Base-by-base conservation (phyloP, 2,888 invertebrate species). In the Silvanus unidentatus region DNA sequence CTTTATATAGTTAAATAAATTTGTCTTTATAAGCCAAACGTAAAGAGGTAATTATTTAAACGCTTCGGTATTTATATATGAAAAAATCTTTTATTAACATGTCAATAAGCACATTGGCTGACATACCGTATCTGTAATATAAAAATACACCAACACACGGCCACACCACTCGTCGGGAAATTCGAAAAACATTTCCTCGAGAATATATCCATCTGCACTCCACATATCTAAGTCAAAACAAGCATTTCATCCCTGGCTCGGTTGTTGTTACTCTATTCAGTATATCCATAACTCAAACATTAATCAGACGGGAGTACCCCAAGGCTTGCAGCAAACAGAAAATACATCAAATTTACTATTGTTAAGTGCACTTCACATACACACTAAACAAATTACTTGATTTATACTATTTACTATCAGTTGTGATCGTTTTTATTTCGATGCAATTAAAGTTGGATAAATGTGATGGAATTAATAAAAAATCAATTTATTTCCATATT, bases 191-290 rank as follows among this genome's bases (percentile, higher is more conserved):
- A 45, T 52, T 55, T 56, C 51, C 55, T 55, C 41, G 3, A 43
- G 42, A 27, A 56, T 64, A 58, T 57, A 63, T 65, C 64, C 57
- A 57, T 63, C 62, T 57, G 42, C 62, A 62, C 60, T 54, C 53
- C 53, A 59, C 61, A 54, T 51, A 49, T 62, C 63, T 58, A 53
- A 64, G 65, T 64, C 65, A 64, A 63, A 65, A 65, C 64, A 65
- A 64, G 62, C 22, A 58, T 60, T 58, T 59, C 58, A 60, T 50
- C 59, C 62, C 59, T 47, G 8, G 22, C 8, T 5, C 8, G 22
- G 22, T 5, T 22, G 22, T 8, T 22, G 54, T 53, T 57, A 47
- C 57, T 55, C 52, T 50, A 53, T 59, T 55, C 52, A 59, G 51
- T 57, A 55, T 53, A 55, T 55, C 57, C 59, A 62, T 58, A 60